These are phyloP conservation scores for Percopsis omiscomaycus DNA, from an alignment of 2,797 vertebrate genomes.

Conservation along the genomic window DNA sequence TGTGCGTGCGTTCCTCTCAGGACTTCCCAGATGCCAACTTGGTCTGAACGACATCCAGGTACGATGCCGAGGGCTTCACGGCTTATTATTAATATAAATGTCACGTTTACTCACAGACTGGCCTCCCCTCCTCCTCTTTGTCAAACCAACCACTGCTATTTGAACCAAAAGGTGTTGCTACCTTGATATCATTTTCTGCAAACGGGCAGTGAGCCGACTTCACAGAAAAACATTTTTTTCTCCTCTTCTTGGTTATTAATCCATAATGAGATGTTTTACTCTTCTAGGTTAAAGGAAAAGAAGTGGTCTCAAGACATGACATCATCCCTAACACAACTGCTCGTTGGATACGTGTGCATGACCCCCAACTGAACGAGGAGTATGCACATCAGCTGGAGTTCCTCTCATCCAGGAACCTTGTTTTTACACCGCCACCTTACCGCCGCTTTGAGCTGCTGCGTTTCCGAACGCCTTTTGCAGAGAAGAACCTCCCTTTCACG, in stretches of 20 bases:
- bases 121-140: not conserved
- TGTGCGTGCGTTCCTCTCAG: constrained; percentile 83
- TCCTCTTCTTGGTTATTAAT: not conserved
- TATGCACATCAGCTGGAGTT: constrained; percentile 81
- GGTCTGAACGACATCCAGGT: constrained; percentile 86
- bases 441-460: constrained; percentile 86
- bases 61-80: constrained; percentile 79
- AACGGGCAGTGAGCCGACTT: too few species aligned
- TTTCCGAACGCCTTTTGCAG: constrained; percentile 81
- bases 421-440: constrained; percentile 81
- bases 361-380: constrained; percentile 79
- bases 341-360: constrained; percentile 84
- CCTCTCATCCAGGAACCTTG: constrained; percentile 69
- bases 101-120: not conserved
- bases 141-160: not conserved
- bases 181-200: not conserved
- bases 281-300: constrained; percentile 83
- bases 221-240: not conserved
- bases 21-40: constrained; percentile 80
- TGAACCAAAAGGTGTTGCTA: not conserved
- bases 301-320: constrained; percentile 86
- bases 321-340: constrained; percentile 88
- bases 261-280: not conserved
- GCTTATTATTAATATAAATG: not conserved
- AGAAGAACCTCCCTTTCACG: constrained; percentile 85